These are phyloP conservation scores for Phrynocephalus guinanensis DNA, from an alignment of 2,797 vertebrate genomes.

Conservation along the genomic window DNA sequence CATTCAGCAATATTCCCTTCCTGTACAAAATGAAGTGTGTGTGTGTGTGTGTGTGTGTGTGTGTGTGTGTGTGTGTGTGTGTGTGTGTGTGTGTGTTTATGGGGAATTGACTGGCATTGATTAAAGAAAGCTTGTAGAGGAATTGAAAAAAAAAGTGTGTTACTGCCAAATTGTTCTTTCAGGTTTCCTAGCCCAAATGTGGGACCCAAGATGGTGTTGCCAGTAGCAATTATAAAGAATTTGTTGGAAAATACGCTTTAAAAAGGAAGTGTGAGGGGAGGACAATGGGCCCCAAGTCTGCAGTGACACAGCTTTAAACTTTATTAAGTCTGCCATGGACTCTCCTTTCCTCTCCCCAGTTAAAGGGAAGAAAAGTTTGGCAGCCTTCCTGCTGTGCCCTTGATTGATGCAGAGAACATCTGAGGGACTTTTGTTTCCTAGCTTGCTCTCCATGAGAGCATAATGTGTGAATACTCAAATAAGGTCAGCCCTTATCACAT, in stretches of 20 bases:
- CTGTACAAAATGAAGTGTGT: not conserved
- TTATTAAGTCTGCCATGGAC: conserved; percentile 83
- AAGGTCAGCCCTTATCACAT: conserved; percentile 85
- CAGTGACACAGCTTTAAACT: conserved; percentile 81
- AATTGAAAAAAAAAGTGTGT: not conserved
- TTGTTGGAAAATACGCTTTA: conserved; percentile 67
- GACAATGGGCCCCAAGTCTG: conserved; percentile 77
- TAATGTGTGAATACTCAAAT: conserved; percentile 83
- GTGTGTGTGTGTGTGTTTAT: not conserved
- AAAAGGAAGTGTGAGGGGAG: conserved; percentile 13
- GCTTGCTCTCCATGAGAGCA: conserved; percentile 84
- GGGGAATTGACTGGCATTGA: not conserved
- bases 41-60: no score
- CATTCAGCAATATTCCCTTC: not conserved
- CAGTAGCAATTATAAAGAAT: conserved; percentile 73
- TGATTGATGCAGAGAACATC: conserved; percentile 90
- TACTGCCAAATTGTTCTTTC: conserved; percentile 3
- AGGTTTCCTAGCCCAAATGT: conserved; percentile 35
- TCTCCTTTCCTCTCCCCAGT: conserved; percentile 69
- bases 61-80: no score
- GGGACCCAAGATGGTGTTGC: conserved; percentile 70
- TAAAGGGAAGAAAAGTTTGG: conserved; percentile 82
- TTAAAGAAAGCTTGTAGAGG: not conserved
- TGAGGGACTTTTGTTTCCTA: conserved; percentile 88
- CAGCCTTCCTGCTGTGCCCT: conserved; percentile 83